Evolutionary conservation across 23 tunicate genomes (phyloP), one percentile per base, ranked within the genome.

Genomic region (Trididemnum clinides): DNA sequence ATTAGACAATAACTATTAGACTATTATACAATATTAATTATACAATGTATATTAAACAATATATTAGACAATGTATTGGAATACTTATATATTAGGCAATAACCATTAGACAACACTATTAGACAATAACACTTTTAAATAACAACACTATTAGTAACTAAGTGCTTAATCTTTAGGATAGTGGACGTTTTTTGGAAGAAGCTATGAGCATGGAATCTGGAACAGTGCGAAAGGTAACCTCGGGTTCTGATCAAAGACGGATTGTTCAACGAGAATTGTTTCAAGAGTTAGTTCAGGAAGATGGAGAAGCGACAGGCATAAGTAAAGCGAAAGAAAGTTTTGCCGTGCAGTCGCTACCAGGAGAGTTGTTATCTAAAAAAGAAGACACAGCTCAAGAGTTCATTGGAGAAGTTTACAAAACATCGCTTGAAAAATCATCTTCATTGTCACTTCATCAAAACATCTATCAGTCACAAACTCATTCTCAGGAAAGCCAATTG

Each of bases 181-280:
- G 31, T 27, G 10, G 5, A 27, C 22, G 3, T n/a, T 59, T 19
- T n/a, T 12, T 3, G 75, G 75, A 69, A 5, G 75, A 69, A n/a
- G n/a, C 31, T 6, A 21, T 4, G 19, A 6, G 51, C 66, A 2
- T 34, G 30, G 66, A 51, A 33, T 66, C 83, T 19, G 83, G 83
- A 28, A 18, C 66, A 3, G n/a, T 78, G 35, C 23, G 66, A 78
- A 51, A 78, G 83, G 83, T 78, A 78, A 51, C 66, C 4, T 36
- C 66, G 20, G 66, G 22, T 3, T 15, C 66, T 10, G 66, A n/a
- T 3, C 23, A 59, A 15, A 59, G 22, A 59, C 20, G 25, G 25
- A n/a, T 59, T 19, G 25, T 15, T 59, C 3, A 28, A 3, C 20
- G 66, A 59, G 66, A 59, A n/a, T 59, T 28, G 20, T 59, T 59